phyloP scores from a whole-genome alignment of 2,888 invertebrate species.

The Brenthis daphne region DNA sequence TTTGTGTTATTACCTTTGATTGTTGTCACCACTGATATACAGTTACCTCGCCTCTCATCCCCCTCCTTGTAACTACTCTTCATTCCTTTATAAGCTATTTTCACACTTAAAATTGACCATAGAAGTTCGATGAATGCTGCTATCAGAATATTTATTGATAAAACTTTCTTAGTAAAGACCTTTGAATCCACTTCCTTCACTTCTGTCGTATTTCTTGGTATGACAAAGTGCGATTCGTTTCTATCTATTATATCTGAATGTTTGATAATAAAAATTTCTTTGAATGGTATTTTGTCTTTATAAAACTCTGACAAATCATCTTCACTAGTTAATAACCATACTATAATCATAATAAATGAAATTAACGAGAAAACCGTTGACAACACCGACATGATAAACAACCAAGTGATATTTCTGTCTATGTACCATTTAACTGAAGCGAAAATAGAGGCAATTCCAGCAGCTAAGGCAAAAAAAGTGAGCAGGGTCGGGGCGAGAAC shows the following conservation, averaged over 20 bases:
- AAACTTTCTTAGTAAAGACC: conserved; percentile 69
- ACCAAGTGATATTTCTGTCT: conserved; percentile 84
- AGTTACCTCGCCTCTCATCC: conserved; percentile 71
- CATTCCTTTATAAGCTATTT: conserved; percentile 84
- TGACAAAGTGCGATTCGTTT: conserved; percentile 68
- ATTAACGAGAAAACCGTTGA: conserved; percentile 77
- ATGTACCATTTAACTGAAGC: conserved; percentile 86
- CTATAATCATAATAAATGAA: conserved; percentile 67
- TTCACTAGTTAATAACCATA: conserved; percentile 68
- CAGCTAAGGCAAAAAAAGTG: conserved; percentile 75
- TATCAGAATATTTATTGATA: conserved; percentile 83
- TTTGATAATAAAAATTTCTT: conserved; percentile 65
- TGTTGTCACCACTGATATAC: conserved; percentile 78
- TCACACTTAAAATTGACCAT: conserved; percentile 83
- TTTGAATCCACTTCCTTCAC: conserved; percentile 53
- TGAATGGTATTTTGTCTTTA: conserved; percentile 68
- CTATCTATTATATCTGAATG: conserved; percentile 60
- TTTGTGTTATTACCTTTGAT: conserved; percentile 79
- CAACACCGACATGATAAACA: conserved; percentile 81
- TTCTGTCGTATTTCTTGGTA: conserved; percentile 53
- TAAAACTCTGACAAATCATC: conserved; percentile 67
- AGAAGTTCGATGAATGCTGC: conserved; percentile 81
- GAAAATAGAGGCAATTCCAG: conserved; percentile 80
- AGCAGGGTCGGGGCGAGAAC: conserved; percentile 77
- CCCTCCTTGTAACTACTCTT: conserved; percentile 82